Percentiles rank a stretch among this genome's conserved stretches.
Conservation (phyloP, 1,140 invertebrate genomes). For the Drosophila lini region DNA sequence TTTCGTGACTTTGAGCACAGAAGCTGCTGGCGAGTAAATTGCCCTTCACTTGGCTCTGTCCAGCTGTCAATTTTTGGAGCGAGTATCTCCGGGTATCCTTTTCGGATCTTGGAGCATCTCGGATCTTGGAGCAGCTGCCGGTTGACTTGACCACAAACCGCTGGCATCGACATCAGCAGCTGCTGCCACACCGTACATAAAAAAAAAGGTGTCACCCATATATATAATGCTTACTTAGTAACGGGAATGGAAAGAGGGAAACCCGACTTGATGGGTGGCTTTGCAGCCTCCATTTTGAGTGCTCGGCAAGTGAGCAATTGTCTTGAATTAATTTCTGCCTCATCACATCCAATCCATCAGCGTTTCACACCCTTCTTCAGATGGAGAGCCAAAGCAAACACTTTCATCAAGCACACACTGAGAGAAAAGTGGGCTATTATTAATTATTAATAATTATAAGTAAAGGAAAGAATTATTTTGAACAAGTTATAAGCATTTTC, state of each 20-base stretch:
- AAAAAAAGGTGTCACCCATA: slow-evolving; percentile 41
- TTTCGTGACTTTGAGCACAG: slow-evolving; percentile 48
- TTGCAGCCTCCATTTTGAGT: slow-evolving; percentile 33
- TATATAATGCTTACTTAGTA: slow-evolving; percentile 14
- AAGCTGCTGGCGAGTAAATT: slow-evolving; percentile 56
- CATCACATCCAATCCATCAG: slow-evolving; percentile 45
- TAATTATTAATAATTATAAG: neutral
- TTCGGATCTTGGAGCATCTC: neutral
- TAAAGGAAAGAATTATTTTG: no score
- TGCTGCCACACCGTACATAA: slow-evolving; percentile 9
- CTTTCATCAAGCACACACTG: slow-evolving; percentile 62
- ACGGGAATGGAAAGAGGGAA: neutral
- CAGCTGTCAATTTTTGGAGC: slow-evolving; percentile 67
- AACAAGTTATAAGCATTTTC: no score
- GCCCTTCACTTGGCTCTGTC: slow-evolving; percentile 69
- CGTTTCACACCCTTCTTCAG: slow-evolving; percentile 57
- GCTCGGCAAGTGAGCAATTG: slow-evolving; percentile 77
- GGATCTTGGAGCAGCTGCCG: slow-evolving; percentile 27
- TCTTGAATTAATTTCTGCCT: slow-evolving; percentile 80
- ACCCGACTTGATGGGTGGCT: slow-evolving; percentile 36
- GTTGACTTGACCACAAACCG: slow-evolving; percentile 57
- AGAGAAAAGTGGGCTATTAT: neutral
- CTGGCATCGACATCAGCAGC: slow-evolving; percentile 47
- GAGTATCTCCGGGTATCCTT: slow-evolving; percentile 16
- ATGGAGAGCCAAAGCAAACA: slow-evolving; percentile 58